Evolutionary conservation across 2,113 vertebrate species (phyloP).

Genomic region (Neodon shergylaensis): DNA sequence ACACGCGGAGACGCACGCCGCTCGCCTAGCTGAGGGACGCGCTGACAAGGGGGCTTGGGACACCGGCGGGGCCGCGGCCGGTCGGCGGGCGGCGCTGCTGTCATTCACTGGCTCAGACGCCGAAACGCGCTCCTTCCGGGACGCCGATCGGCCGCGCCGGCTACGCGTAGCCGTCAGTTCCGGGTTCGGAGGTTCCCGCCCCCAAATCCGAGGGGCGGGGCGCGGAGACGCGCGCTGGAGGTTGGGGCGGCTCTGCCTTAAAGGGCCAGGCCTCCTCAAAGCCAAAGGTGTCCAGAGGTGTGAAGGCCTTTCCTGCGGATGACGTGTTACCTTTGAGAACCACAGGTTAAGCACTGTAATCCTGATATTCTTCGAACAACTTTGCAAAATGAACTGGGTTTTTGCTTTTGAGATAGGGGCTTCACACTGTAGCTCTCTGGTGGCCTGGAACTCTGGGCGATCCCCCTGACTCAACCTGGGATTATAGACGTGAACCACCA

Average conservation of each 20-base stretch:
- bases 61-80: accelerated
- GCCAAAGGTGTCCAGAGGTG: background rate
- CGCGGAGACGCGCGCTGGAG: accelerated
- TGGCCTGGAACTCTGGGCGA: background rate
- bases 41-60: background rate
- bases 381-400: background rate
- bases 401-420: background rate
- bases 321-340: background rate
- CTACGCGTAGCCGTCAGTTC: conserved; percentile 56
- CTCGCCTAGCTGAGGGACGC: background rate
- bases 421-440: background rate
- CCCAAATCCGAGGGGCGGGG: background rate
- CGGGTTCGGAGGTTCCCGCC: conserved; percentile 42
- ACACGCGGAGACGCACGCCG: background rate
- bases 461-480: background rate
- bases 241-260: background rate
- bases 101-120: background rate
- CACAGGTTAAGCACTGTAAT: background rate
- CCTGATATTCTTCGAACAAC: background rate
- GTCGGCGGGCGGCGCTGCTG: background rate
- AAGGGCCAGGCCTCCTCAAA: background rate
- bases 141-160: background rate
- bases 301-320: accelerated
- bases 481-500: background rate
- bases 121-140: conserved; percentile 38